phyloP scores from a whole-genome alignment of 2,888 invertebrate species.

The Stenurella melanura region DNA sequence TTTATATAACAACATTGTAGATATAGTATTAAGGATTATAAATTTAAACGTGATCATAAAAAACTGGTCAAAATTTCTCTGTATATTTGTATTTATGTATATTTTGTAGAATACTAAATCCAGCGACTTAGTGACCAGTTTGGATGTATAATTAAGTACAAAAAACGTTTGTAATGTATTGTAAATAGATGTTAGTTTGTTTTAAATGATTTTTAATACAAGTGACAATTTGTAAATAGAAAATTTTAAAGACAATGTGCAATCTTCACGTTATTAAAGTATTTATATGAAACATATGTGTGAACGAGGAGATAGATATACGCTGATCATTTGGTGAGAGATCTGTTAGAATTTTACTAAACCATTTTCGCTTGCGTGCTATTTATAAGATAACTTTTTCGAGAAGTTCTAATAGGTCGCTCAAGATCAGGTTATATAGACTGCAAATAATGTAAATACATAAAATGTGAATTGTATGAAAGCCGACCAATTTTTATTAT shows the following conservation, averaged over 20 bases:
- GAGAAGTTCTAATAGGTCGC: conserved; percentile 38
- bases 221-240: conserved; percentile 67
- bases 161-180: conserved; percentile 71
- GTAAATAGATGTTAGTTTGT: conserved; percentile 71
- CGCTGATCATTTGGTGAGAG: conserved; percentile 35
- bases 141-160: conserved; percentile 72
- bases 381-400: conserved; percentile 18
- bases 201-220: conserved; percentile 69
- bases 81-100: conserved; percentile 64
- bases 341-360: conserved; percentile 31
- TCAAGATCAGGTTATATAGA: conserved; percentile 55
- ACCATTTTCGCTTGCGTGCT: conserved; percentile 30
- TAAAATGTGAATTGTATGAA: conserved; percentile 57
- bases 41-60: conserved; percentile 63
- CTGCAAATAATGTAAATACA: conserved; percentile 62
- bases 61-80: conserved; percentile 62
- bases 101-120: conserved; percentile 58
- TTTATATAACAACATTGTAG: conserved; percentile 63
- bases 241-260: conserved; percentile 66
- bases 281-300: conserved; percentile 58
- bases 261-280: conserved; percentile 65
- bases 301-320: conserved; percentile 53
- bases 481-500: conserved; percentile 61
- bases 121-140: conserved; percentile 65
- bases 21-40: conserved; percentile 59